Base-by-base conservation (phyloP, 2,113 vertebrate genomes). In the Nyctereutes procyonoides region DNA sequence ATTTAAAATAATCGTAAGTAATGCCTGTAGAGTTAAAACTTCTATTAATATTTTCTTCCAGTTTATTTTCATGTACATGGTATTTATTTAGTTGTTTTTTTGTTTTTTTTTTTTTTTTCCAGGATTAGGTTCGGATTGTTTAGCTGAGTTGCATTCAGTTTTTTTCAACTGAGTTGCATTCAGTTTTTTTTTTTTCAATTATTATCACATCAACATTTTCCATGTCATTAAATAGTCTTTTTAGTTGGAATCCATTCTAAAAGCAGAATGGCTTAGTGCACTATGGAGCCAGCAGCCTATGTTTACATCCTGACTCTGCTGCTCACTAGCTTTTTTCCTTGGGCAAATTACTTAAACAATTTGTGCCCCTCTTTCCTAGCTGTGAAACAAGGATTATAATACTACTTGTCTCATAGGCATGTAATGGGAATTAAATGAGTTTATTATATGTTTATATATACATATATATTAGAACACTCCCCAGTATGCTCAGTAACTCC, bases 21-120 rank as follows among this genome's bases (percentile, higher is more conserved):
- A 80, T 73, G 9, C 24, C 13, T 28, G 3, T n/a, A 86, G 16
- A 38, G 9, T 58, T 79, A 79, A 96, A 69, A 79, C 3, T 1
- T 90, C 32, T 83, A 12, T 73, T 73, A 76, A 69, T 85, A 43
- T 63, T 90, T 94, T 84, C 74, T 88, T 81, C 17, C 5, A 82
- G 5, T 30, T 93, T 55, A 60, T 84, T 95, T 86, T 87, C 77
- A 10, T 65, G 9, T 35, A 26, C 8, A 32, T 79, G 28, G 0
- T 38, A 19, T 38, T 43, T 22, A 63, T 53, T 55, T 4, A 30
- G 24, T 24, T 74, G 13, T 69, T n/a, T 65, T 43, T 43, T 43
- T 30, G n/a, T n/a, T n/a, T n/a, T 53, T 69, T 43, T 43, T 43
- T 43, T 43, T 43, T 43, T 43, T 30, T 17, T 43, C 20, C 71